A percentile compares a stretch with the other conserved stretches of the same genome.
Conservation (phyloP, 2,888 invertebrate genomes). For the Nymphalis urticae region DNA sequence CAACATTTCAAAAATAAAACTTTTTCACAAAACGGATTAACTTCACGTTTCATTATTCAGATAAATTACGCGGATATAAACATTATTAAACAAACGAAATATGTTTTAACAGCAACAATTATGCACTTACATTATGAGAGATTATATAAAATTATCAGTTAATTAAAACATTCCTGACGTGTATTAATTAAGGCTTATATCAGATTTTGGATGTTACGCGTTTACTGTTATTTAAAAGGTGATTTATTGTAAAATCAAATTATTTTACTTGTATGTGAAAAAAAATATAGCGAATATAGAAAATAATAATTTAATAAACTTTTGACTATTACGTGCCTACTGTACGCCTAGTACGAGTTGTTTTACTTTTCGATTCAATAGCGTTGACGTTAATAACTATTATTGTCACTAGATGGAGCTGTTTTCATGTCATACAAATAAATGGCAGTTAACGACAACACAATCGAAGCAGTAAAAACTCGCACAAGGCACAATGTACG, state of each 20-base stretch:
- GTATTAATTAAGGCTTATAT: slow-evolving; percentile 37
- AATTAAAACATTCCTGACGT: slow-evolving; percentile 29
- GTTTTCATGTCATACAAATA: too few relatives aligned
- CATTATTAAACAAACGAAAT: slow-evolving; percentile 4
- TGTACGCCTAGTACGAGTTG: too few relatives aligned
- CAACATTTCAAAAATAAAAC: not conserved
- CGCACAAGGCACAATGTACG: too few relatives aligned
- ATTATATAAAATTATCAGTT: slow-evolving; percentile 27
- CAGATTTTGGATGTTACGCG: slow-evolving; percentile 29
- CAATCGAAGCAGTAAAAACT: too few relatives aligned
- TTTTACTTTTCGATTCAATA: too few relatives aligned
- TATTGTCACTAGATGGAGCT: too few relatives aligned
- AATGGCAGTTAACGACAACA: too few relatives aligned
- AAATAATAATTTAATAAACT: too few relatives aligned
- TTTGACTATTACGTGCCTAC: too few relatives aligned
- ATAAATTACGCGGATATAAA: slow-evolving; percentile 16
- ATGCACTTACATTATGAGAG: slow-evolving; percentile 20
- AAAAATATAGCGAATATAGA: not conserved
- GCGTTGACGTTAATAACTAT: too few relatives aligned
- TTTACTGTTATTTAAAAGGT: slow-evolving; percentile 13
- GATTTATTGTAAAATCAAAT: not conserved
- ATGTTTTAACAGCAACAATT: slow-evolving; percentile 6
- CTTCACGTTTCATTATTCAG: slow-evolving; percentile 16
- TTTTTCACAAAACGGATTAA: slow-evolving; percentile 4
- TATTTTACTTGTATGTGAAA: not conserved